Evolutionary conservation across 1,140 invertebrate genomes (phyloP), one percentile per base, ranked within the genome.

Genomic region (Brachionus rubens): DNA sequence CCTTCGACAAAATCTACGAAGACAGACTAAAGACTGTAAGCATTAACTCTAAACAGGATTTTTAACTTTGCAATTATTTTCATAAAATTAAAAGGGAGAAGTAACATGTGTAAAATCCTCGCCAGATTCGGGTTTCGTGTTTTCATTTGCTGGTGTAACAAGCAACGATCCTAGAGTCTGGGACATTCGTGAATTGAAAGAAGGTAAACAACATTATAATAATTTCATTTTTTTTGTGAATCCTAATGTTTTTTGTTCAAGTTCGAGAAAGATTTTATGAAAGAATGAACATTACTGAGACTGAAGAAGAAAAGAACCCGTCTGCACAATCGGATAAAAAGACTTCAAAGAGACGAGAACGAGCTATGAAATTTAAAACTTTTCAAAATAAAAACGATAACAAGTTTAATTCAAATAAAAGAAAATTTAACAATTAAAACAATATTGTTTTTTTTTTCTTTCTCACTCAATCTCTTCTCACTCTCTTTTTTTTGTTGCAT

Each of bases 171-270:
- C 68, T 28, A 72, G 19, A 50, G 50, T 72, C 9, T 72, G 68
- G 68, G 68, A 72, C 33, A 54, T 72, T 48, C 43, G 68, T 12
- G 68, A 72, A 30, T 40, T 72, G 19, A 54, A 72, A 36, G 68
- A 72, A 54, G 28, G 40, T 16, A 70, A 43, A 19, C n/a, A 70
- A 70, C n/a, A n/a, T n/a, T 50, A 3, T 4, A 19, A 19, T 50
- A 26, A 19, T 19, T 19, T 50, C 3, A 26, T 5, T 4, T 50
- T 26, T 19, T 50, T 50, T 26, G 3, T 19, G 3, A 5, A 5
- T 50, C 12, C 12, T 5, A 50, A 5, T 26, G 3, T 26, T 50
- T 19, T 19, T 19, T 50, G 48, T 50, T 26, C 12, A 5, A 50
- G 48, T 56, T 19, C 52, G 52, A 12, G 12, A 24, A 19, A 9